Conservation (phyloP, 2,113 vertebrate species). For the Plestiodon gilberti region DNA sequence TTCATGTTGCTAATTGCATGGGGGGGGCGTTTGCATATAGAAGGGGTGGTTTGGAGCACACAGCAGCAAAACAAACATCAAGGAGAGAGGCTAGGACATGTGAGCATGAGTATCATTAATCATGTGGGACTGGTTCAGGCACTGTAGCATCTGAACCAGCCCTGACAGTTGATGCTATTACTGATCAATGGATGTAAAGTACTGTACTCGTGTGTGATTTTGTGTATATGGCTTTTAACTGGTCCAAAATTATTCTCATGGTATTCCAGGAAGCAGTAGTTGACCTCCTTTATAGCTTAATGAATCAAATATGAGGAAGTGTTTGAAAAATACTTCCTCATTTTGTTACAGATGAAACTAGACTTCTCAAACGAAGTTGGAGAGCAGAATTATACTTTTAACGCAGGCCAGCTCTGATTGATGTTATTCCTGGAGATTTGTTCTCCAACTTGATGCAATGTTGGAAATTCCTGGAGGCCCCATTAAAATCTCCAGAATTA, state of each 20-base stretch:
- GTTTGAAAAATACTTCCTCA: neutral
- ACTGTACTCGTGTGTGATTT: neutral
- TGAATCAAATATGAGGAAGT: neutral
- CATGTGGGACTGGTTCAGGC: no score
- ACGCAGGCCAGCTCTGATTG: no score
- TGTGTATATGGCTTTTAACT: neutral
- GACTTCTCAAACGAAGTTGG: neutral
- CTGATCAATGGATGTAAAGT: neutral
- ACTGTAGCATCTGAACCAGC: neutral
- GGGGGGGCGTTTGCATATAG: no score
- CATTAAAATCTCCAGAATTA: no score
- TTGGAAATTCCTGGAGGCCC: no score
- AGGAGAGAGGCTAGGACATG: no score
- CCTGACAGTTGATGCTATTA: neutral
- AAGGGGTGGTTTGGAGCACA: no score
- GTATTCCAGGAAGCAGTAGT: neutral
- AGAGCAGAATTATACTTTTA: neutral
- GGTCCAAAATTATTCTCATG: neutral
- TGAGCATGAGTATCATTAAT: no score
- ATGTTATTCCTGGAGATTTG: no score
- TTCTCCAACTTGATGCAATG: no score
- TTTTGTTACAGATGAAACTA: neutral
- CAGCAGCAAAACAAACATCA: no score
- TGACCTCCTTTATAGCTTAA: neutral
- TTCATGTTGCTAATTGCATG: no score